Conservation (phyloP, 2,888 invertebrate species). For the Drosophila kuntzei region DNA sequence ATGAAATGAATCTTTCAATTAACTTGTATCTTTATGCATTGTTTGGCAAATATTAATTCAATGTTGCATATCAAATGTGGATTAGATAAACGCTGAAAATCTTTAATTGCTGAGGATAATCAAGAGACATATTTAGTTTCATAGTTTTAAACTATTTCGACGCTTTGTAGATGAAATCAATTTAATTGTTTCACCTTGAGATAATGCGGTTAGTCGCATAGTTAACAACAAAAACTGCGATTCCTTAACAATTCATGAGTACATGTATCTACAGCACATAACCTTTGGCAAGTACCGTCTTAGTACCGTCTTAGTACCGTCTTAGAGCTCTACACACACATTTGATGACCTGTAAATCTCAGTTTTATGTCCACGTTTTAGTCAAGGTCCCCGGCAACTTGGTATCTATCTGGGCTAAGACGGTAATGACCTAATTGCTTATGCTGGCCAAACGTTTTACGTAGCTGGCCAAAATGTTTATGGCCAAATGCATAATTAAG, state of each 20-base stretch:
- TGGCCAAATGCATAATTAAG: conserved; percentile 72
- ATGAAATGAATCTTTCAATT: conserved; percentile 9
- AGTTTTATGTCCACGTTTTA: conserved; percentile 41
- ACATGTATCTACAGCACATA: conserved; percentile 25
- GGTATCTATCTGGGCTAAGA: conserved; percentile 2
- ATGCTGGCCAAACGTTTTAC: conserved; percentile 40
- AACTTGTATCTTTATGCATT: conserved; percentile 30
- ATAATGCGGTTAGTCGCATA: not conserved
- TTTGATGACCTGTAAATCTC: conserved; percentile 58
- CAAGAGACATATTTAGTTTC: not conserved
- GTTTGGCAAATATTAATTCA: conserved; percentile 41
- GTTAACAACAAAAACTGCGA: not conserved
- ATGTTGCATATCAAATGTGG: conserved; percentile 14
- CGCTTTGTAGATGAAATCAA: conserved; percentile 1
- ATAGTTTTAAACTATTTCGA: not conserved
- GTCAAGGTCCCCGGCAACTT: conserved; percentile 40
- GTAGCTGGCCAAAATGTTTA: conserved; percentile 58
- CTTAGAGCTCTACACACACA: conserved; percentile 7
- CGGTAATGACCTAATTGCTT: conserved; percentile 73
- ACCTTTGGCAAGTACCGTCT: conserved; percentile 21
- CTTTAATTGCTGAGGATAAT: not conserved
- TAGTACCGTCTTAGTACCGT: not conserved
- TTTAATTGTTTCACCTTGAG: conserved; percentile 12
- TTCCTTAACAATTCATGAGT: conserved; percentile 10
- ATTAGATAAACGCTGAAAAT: not conserved